A percentile compares a stretch with the other conserved stretches of the same genome.
Conservation (phyloP, 1,140 invertebrate species). For the Anastrepha obliqua region DNA sequence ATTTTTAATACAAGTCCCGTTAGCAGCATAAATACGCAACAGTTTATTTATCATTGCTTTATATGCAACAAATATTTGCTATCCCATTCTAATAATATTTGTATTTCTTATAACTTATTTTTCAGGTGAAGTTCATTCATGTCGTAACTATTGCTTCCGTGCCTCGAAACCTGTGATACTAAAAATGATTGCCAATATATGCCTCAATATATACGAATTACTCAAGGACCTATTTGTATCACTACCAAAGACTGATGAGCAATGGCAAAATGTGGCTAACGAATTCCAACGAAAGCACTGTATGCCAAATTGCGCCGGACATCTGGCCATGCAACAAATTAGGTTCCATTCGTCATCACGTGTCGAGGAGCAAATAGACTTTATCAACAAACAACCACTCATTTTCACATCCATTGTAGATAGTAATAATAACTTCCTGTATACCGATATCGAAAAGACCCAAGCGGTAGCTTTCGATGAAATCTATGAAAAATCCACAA, state of each 20-base stretch:
- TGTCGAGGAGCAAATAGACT: conserved; percentile 28
- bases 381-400: conserved; percentile 60
- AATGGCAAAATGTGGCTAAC: conserved; percentile 67
- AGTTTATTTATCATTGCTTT: too few relatives aligned
- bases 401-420: conserved; percentile 71
- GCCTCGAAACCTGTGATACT: conserved; percentile 74
- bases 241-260: conserved; percentile 73
- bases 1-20: too few relatives aligned
- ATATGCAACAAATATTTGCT: too few relatives aligned
- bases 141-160: conserved; percentile 74
- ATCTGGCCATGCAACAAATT: conserved; percentile 70
- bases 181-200: conserved; percentile 74
- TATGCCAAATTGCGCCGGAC: conserved; percentile 67
- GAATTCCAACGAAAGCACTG: conserved; percentile 69
- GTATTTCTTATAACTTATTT: background rate
- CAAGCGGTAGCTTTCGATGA: conserved; percentile 66
- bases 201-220: conserved; percentile 72
- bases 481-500: conserved; percentile 71
- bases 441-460: conserved; percentile 68
- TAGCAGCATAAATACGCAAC: too few relatives aligned
- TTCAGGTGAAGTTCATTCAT: conserved; percentile 72
- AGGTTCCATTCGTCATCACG: conserved; percentile 62
- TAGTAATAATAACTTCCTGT: conserved; percentile 70
- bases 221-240: conserved; percentile 72
- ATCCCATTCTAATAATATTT: too few relatives aligned